Conservation (phyloP, 2,113 vertebrate genomes). For the Parus major region DNA sequence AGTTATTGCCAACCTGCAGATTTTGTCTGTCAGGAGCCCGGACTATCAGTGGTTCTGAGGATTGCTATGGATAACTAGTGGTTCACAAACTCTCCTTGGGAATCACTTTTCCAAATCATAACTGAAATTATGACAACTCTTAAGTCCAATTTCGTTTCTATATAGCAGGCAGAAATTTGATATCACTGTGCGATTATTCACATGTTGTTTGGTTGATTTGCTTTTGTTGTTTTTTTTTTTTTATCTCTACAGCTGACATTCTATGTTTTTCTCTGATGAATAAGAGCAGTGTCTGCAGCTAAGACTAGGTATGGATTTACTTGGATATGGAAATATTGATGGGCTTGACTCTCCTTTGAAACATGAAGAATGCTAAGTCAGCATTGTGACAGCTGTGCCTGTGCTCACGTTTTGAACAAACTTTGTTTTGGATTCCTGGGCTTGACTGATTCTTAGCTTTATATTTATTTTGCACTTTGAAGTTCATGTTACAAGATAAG, state of each 20-base stretch:
- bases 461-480: constrained; percentile 19
- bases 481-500: constrained; percentile 34
- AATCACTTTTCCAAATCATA: background rate
- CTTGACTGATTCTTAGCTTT: background rate
- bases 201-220: background rate
- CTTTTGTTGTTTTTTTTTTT: background rate
- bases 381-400: constrained; percentile 53
- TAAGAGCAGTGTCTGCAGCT: background rate
- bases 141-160: background rate
- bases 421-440: constrained; percentile 46
- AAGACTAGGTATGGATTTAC: background rate
- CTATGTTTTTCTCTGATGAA: background rate
- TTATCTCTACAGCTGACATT: background rate
- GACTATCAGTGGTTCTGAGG: background rate
- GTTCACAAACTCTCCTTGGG: background rate
- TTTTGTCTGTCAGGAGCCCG: background rate
- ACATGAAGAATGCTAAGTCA: constrained; percentile 36
- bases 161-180: background rate
- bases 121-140: background rate
- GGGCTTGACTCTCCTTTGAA: constrained; percentile 46
- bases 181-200: background rate
- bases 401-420: constrained; percentile 53
- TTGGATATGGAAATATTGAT: background rate
- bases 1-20: background rate
- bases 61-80: background rate